These are phyloP conservation scores for Chaetura pelagica DNA, from an alignment of 2,113 vertebrate genomes.

Conservation along the genomic window DNA sequence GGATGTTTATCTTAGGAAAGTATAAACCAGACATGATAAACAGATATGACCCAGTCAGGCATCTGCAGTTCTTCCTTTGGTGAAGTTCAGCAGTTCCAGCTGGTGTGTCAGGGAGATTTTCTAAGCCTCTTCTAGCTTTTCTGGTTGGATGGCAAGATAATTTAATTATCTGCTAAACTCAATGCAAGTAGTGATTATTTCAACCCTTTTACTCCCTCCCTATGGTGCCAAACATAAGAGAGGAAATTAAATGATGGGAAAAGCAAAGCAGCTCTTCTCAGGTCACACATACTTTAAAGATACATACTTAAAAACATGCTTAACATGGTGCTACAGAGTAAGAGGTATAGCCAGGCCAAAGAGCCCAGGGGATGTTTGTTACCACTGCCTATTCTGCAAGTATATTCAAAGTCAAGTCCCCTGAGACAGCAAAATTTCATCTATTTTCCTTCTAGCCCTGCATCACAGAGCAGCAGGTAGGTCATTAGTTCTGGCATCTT, in stretches of 20 bases:
- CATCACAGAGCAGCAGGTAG: background rate
- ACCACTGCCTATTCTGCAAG: background rate
- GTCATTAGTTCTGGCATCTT: background rate
- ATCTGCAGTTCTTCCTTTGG: background rate
- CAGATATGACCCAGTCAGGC: background rate
- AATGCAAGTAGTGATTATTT: background rate
- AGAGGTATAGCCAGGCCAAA: background rate
- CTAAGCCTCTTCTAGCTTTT: background rate
- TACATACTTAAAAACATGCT: background rate
- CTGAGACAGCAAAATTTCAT: background rate
- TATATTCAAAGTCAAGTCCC: background rate
- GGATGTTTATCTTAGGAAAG: slow-evolving; percentile 6
- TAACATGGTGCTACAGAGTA: background rate
- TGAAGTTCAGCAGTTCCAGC: background rate
- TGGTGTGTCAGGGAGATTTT: background rate
- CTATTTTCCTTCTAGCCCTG: background rate
- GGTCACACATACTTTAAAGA: background rate
- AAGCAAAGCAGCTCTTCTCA: background rate
- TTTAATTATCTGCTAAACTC: background rate
- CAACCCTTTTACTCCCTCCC: background rate
- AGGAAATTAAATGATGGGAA: slow-evolving; percentile 2
- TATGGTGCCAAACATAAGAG: background rate
- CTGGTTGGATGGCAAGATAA: background rate
- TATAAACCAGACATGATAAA: slow-evolving; percentile 33
- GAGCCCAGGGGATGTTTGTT: background rate